Percentiles rank a stretch among this genome's conserved stretches.
phyloP scores from a whole-genome alignment of 64 coral and sea anemone genomes.

The Catalaphyllia jardinei region DNA sequence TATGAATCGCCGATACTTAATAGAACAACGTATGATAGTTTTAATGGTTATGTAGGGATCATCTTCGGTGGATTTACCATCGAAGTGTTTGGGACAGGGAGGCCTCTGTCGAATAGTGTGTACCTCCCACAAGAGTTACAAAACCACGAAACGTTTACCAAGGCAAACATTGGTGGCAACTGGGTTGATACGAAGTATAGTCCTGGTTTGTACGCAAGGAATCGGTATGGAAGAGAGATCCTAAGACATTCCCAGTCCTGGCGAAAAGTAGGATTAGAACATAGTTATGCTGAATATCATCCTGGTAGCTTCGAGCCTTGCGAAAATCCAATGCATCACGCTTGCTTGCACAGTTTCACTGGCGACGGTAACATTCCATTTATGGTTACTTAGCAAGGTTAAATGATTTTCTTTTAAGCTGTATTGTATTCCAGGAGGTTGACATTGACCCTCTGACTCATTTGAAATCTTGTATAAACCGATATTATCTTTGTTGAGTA shows the following conservation, averaged over 20 bases:
- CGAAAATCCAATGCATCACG: conserved; percentile 38
- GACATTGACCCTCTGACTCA: too few species aligned
- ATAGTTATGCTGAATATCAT: conserved; percentile 20
- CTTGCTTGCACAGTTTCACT: conserved; percentile 41
- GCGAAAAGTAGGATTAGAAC: neutral
- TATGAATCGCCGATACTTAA: neutral
- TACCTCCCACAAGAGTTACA: too few species aligned
- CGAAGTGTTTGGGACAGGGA: neutral
- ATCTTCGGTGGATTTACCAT: neutral
- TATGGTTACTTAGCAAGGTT: neutral
- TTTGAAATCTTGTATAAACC: too few species aligned
- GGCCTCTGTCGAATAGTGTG: too few species aligned
- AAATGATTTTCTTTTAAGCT: too few species aligned
- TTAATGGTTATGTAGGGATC: neutral
- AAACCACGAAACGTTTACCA: neutral
- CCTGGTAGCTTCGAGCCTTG: conserved; percentile 37
- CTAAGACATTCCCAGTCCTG: conserved; percentile 61
- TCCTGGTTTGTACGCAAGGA: conserved; percentile 53
- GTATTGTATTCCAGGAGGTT: too few species aligned
- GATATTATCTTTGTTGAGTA: too few species aligned
- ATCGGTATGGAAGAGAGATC: conserved; percentile 41
- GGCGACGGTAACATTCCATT: conserved; percentile 63
- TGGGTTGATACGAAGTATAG: conserved; percentile 32
- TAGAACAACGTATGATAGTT: neutral
- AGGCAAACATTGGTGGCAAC: conserved; percentile 26